Evolutionary conservation across 2,888 invertebrate genomes (phyloP), one percentile per base, ranked within the genome.

Genomic region (Colletes collaris): DNA sequence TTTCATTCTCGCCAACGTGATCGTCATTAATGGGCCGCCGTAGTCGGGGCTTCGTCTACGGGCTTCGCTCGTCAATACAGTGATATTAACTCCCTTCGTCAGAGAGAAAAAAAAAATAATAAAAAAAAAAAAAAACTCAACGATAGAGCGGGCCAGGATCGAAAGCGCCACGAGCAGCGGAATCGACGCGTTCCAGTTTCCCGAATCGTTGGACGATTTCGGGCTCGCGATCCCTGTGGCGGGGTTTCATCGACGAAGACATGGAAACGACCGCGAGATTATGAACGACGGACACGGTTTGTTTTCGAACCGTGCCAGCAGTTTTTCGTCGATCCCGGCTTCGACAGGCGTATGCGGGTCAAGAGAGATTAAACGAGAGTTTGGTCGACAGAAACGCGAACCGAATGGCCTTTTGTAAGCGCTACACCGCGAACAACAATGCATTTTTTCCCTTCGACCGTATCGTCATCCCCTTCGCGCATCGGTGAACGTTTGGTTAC

Each of bases 21-120:
- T 82, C 81, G 82, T 82, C 85, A 79, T 87, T 87, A 88, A 88
- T 81, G 81, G 75, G 55, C 76, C 73, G 44, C 50, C 72, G 78
- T 69, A 84, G 80, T 76, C 77, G 68, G 75, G 6, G 60, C 27
- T 27, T 0, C 27, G 27, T 78, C 40, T 59, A 50, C 35, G 53
- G 49, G 65, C 59, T 27, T 37, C 56, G 63, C 72, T 58, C 66
- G 77, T 72, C 84, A 69, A 78, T 78, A 74, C 72, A 59, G 64
- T 55, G 68, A 65, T 0, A 74, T 59, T 72, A 49, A 64, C 72
- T 64, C 46, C 52, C 8, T 40, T 7, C 27, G 27, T 2, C 27
- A 27, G 27, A 27, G 27, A 27, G 2, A 27, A 27, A 27, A 27
- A 27, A 27, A 27, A 2, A 27, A 27, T 27, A 27, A 16, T 16